Evolutionary conservation across 2,888 invertebrate species (phyloP), one percentile per base, ranked within the genome.

Genomic region (Iselma pallidipennis): DNA sequence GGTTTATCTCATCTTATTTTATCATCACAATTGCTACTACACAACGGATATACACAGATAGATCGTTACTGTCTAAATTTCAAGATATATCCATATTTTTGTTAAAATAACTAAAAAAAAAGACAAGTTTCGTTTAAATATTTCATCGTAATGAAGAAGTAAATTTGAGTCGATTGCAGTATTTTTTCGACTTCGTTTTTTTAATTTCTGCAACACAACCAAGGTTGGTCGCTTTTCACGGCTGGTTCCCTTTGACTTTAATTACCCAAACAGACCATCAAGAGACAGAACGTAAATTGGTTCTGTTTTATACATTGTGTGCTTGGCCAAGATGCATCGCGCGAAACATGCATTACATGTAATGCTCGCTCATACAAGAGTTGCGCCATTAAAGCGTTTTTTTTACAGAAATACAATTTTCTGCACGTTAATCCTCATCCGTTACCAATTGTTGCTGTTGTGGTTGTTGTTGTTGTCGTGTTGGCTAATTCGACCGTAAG

Each of bases 361-460:
- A 68, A 70, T 65, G 63, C 60, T 68, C 61, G n/a, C n/a, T n/a
- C n/a, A 29, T 7, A 3, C 10, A 29, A 61, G 68, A 68, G 65
- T 68, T 63, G 62, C 57, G 65, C 57, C 59, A 65, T 65, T 66
- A 68, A 68, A 61, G 65, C 59, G 60, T 66, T 67, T 67, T 67
- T 67, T 54, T 29, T 29, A 23, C 49, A 33, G 50, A 53, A 59
- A 61, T 56, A 66, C 67, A 69, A 69, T 71, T 71, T 71, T 71
- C 71, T 71, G 68, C 68, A 68, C 65, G 66, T 71, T 69, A 69
- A n/a, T n/a, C n/a, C n/a, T n/a, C n/a, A n/a, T n/a, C n/a, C n/a
- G n/a, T n/a, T n/a, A n/a, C n/a, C n/a, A n/a, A n/a, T n/a, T n/a
- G n/a, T n/a, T n/a, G n/a, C n/a, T n/a, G n/a, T n/a, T n/a, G n/a